phyloP scores from a whole-genome alignment of 2,797 vertebrate genomes.

The Poeciliopsis presidionis region DNA sequence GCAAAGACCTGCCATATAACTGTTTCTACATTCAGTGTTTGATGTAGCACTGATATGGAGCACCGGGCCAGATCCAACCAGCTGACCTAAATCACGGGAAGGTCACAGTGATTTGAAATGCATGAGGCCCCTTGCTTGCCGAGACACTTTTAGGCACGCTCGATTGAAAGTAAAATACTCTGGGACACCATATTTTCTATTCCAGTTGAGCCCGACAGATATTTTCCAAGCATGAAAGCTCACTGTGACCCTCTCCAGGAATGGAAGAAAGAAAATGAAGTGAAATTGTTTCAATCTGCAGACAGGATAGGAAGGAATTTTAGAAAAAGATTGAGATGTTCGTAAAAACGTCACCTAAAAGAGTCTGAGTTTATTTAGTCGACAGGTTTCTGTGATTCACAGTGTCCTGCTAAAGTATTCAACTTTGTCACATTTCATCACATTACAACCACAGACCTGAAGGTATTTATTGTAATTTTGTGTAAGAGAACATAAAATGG shows the following conservation, averaged over 20 bases:
- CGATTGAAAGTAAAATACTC: conserved; percentile 75
- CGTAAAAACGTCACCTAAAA: conserved; percentile 20
- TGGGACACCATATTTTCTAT: conserved; percentile 72
- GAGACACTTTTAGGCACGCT: conserved; percentile 71
- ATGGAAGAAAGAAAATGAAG: conserved; percentile 43
- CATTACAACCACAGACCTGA: neutral
- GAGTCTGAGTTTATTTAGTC: conserved; percentile 27
- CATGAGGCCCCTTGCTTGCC: conserved; percentile 67
- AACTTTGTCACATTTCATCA: neutral
- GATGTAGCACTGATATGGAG: conserved; percentile 45
- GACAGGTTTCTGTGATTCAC: neutral
- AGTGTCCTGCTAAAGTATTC: neutral
- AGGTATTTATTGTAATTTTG: neutral
- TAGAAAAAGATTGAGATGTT: conserved; percentile 23
- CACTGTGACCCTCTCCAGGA: conserved; percentile 28
- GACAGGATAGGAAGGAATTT: conserved; percentile 30
- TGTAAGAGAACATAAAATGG: neutral
- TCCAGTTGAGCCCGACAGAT: conserved; percentile 62
- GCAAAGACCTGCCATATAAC: conserved; percentile 38
- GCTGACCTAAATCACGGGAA: conserved; percentile 65
- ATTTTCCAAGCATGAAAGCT: conserved; percentile 61
- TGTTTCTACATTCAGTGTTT: conserved; percentile 33
- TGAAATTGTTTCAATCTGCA: conserved; percentile 41
- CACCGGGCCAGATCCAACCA: conserved; percentile 38
- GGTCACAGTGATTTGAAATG: conserved; percentile 76